Conservation (phyloP, 2,113 vertebrate genomes). For the Anoplopoma fimbria region DNA sequence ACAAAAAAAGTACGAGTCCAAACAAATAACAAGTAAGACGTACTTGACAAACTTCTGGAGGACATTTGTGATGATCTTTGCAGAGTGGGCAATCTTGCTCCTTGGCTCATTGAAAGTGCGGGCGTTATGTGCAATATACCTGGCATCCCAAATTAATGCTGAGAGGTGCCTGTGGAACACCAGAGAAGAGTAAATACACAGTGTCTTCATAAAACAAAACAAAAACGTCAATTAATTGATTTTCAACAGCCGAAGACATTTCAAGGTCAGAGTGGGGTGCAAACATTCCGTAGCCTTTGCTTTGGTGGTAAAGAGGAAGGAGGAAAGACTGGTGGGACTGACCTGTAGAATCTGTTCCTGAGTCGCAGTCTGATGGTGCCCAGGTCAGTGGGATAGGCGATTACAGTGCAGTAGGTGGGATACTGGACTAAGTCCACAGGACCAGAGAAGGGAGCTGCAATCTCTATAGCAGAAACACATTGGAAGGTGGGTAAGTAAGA, state of each 20-base stretch:
- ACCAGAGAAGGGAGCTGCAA: slow-evolving; percentile 92
- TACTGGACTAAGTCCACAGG: slow-evolving; percentile 94
- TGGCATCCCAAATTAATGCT: slow-evolving; percentile 95
- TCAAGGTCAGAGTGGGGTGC: background rate
- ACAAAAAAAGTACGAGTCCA: background rate
- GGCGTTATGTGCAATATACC: slow-evolving; percentile 94
- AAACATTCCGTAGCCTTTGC: background rate
- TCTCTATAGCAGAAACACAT: slow-evolving; percentile 83
- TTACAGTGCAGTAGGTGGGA: slow-evolving; percentile 93
- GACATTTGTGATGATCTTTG: slow-evolving; percentile 93
- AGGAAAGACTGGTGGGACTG: slow-evolving; percentile 39
- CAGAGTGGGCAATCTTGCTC: slow-evolving; percentile 94
- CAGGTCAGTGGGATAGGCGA: slow-evolving; percentile 96
- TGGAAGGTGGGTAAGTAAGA: background rate
- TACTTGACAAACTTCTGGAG: slow-evolving; percentile 96
- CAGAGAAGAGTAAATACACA: slow-evolving; percentile 23
- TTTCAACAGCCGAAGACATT: background rate
- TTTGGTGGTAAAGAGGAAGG: background rate
- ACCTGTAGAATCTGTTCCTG: slow-evolving; percentile 95
- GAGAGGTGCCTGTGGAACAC: slow-evolving; percentile 88
- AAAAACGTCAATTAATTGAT: background rate
- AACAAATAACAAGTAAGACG: slow-evolving; percentile 43
- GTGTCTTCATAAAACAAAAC: background rate
- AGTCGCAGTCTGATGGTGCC: slow-evolving; percentile 93
- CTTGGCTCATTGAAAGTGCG: slow-evolving; percentile 95